Evolutionary conservation across 2,888 invertebrate genomes (phyloP).

Genomic region (Gandaritis pyraliata): DNA sequence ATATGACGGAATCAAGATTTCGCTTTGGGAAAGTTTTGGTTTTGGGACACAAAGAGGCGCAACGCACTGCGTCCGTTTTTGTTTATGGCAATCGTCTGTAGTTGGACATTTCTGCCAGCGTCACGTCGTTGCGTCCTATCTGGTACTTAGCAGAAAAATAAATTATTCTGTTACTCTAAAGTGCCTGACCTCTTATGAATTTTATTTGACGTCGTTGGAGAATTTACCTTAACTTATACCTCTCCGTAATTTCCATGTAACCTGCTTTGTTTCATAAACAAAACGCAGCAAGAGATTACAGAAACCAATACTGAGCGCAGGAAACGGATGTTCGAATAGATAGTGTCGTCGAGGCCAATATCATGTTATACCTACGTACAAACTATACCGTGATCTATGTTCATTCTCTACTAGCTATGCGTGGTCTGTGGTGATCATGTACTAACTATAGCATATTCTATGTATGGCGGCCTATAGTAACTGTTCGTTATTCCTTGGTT

Average conservation of each 20-base stretch:
- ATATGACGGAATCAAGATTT: too few species aligned
- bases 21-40: too few species aligned
- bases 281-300: conserved; percentile 9
- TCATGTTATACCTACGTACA: conserved; percentile 21
- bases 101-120: too few species aligned
- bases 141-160: too few species aligned
- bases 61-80: too few species aligned
- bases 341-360: conserved; percentile 50
- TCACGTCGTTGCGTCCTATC: too few species aligned
- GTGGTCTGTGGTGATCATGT: neutral
- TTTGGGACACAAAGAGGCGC: too few species aligned
- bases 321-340: conserved; percentile 56
- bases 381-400: conserved; percentile 5
- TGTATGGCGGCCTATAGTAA: neutral
- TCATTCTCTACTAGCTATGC: neutral
- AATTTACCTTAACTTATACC: too few species aligned
- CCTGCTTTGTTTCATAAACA: conserved; percentile 7
- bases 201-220: too few species aligned
- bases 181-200: too few species aligned
- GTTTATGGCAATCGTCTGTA: too few species aligned
- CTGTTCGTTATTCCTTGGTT: conserved; percentile 9
- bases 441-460: neutral
- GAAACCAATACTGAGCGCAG: conserved; percentile 34
- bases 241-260: neutral
- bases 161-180: too few species aligned